Evolutionary conservation across 2,113 vertebrate genomes (phyloP).

Genomic region (Otis tarda): DNA sequence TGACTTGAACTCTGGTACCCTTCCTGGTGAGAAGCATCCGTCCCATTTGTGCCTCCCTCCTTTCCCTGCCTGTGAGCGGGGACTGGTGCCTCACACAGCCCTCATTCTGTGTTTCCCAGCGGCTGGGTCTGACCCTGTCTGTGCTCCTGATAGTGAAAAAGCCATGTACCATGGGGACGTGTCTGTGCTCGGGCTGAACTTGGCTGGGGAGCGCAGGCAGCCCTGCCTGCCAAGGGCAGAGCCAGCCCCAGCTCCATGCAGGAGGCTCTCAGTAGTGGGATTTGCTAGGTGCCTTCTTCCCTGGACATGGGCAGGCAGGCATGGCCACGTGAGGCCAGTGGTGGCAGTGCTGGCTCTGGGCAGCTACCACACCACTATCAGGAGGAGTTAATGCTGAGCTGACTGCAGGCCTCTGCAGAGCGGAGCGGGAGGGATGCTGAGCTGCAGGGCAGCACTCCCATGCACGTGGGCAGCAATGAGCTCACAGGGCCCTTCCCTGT

Average conservation of each 20-base stretch:
- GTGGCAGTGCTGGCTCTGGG: accelerated
- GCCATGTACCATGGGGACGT: accelerated
- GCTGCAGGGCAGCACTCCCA: background rate
- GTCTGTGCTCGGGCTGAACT: background rate
- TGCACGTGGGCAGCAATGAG: background rate
- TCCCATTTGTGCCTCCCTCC: background rate
- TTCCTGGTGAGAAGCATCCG: background rate
- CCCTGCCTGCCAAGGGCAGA: background rate
- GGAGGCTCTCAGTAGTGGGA: background rate
- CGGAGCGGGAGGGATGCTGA: background rate
- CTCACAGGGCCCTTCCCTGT: background rate
- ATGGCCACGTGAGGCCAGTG: background rate
- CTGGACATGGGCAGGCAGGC: background rate
- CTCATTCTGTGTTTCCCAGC: background rate
- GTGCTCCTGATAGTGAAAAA: background rate
- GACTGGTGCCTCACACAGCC: background rate
- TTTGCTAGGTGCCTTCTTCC: background rate
- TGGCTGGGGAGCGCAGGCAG: background rate
- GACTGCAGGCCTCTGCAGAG: background rate
- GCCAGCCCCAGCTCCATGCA: background rate
- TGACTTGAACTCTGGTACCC: background rate
- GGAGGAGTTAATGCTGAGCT: conserved; percentile 10
- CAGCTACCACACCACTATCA: background rate
- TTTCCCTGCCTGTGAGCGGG: background rate
- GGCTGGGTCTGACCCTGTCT: background rate